Evolutionary conservation across 2,888 invertebrate genomes (phyloP).

Genomic region (Drosophila limbata): DNA sequence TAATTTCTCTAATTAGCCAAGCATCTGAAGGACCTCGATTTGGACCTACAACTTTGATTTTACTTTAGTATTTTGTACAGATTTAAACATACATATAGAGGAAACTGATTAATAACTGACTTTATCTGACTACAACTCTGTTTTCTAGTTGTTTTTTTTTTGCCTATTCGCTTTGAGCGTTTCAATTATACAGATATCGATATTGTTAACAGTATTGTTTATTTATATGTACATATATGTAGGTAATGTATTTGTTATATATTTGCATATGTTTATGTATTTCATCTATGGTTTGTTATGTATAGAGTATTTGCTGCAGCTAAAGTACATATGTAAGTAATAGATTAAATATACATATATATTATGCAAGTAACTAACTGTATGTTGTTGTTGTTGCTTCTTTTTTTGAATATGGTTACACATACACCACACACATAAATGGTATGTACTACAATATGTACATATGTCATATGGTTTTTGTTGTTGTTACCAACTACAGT

Average conservation of each 20-base stretch:
- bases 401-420: conserved; percentile 20
- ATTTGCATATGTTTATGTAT: conserved; percentile 37
- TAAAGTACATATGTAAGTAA: conserved; percentile 25
- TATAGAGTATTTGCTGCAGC: conserved; percentile 45
- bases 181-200: conserved; percentile 57
- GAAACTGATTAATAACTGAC: conserved; percentile 1
- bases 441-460: neutral
- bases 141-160: neutral
- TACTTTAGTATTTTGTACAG: conserved; percentile 39
- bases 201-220: conserved; percentile 33
- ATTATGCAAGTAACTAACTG: conserved; percentile 37
- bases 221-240: conserved; percentile 37
- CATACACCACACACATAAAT: conserved; percentile 7
- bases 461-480: conserved; percentile 1
- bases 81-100: conserved; percentile 32
- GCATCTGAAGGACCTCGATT: conserved; percentile 24
- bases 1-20: conserved; percentile 20
- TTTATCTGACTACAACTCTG: conserved; percentile 19
- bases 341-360: conserved; percentile 18
- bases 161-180: conserved; percentile 68
- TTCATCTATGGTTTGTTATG: conserved; percentile 14
- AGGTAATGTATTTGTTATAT: conserved; percentile 24
- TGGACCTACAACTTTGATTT: conserved; percentile 13
- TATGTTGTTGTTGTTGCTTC: conserved; percentile 5
- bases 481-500: conserved; percentile 46